Conservation (phyloP, 23 tunicate species). For the Trididemnum clinides region DNA sequence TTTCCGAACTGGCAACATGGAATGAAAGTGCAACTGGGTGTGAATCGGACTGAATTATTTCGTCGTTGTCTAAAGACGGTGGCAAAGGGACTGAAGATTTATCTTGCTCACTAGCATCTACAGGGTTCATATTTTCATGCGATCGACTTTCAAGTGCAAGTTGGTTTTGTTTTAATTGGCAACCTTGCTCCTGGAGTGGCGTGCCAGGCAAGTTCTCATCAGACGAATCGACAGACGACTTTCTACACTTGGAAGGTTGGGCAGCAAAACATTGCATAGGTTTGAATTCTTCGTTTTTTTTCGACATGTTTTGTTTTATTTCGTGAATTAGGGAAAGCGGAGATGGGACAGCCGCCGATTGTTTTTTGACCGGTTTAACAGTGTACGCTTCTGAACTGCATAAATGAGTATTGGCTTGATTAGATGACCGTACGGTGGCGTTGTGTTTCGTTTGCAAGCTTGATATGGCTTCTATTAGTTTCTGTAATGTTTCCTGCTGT, state of each 20-base stretch:
- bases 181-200: no score
- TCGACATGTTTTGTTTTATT: conserved; percentile 71
- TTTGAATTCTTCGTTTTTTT: conserved; percentile 13
- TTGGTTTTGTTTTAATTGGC: no score
- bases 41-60: no score
- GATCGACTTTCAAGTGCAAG: no score
- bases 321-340: conserved; percentile 72
- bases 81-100: no score
- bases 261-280: not conserved
- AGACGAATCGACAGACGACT: not conserved
- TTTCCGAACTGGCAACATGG: no score
- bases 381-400: not conserved
- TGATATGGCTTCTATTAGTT: conserved; percentile 44
- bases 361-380: not conserved
- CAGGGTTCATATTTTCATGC: no score
- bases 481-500: conserved; percentile 58
- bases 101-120: no score
- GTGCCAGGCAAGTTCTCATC: not conserved
- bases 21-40: no score
- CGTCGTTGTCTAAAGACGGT: no score
- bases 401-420: no score
- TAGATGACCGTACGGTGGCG: not conserved
- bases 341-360: conserved; percentile 39
- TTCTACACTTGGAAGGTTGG: not conserved
- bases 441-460: conserved; percentile 4